phyloP scores from a whole-genome alignment of 35 echinoderm and acorn worm species.

The Stichopus chloronotus region DNA sequence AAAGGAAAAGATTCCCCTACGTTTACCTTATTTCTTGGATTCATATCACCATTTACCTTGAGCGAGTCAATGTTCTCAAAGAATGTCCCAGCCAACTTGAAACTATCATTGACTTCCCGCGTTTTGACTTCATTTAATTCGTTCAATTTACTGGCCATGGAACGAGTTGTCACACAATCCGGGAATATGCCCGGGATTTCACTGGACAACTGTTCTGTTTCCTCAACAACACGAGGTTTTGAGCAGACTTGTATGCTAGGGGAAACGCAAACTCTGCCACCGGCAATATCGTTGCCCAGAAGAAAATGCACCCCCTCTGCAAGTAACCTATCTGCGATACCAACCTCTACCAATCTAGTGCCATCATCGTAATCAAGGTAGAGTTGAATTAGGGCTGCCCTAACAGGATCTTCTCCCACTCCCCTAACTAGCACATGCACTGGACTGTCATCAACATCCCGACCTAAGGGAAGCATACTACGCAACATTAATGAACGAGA shows the following conservation, averaged over 20 bases:
- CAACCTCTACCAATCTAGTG: neutral
- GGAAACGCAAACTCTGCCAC: slow-evolving; percentile 37
- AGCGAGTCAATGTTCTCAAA: neutral
- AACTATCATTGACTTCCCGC: slow-evolving; percentile 13
- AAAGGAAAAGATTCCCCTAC: too few species aligned
- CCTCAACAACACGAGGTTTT: too few species aligned
- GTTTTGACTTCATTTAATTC: neutral
- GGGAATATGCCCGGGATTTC: slow-evolving; percentile 25
- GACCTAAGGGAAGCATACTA: too few species aligned
- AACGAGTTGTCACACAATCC: slow-evolving; percentile 35
- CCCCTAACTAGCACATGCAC: slow-evolving; percentile 5
- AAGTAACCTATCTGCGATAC: neutral
- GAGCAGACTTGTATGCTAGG: neutral
- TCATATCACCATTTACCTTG: too few species aligned
- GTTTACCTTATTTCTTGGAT: neutral
- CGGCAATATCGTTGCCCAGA: too few species aligned
- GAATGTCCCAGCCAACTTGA: slow-evolving; percentile 30
- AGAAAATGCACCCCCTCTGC: neutral
- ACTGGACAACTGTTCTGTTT: neutral
- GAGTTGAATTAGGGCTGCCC: neutral
- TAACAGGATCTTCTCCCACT: neutral
- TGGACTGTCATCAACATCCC: neutral
- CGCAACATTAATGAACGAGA: too few species aligned
- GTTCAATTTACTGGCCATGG: neutral
- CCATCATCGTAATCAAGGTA: neutral